These are phyloP conservation scores for Lordiphosa fenestrarum DNA, from an alignment of 2,888 invertebrate genomes.

Conservation along the genomic window DNA sequence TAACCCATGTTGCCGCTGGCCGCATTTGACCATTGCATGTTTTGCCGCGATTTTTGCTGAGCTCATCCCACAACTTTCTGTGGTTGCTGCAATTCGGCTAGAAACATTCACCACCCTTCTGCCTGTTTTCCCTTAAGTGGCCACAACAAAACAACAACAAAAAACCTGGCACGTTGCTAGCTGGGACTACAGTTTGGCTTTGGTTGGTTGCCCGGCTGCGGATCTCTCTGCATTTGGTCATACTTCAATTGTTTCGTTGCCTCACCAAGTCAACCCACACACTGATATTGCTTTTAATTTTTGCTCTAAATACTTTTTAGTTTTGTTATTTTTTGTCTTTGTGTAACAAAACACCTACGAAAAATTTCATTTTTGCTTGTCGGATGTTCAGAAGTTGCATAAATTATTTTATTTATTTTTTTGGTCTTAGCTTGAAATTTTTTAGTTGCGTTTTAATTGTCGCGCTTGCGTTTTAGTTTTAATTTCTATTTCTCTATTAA, in stretches of 20 bases:
- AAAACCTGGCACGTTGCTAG: constrained; percentile 29
- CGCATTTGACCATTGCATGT: constrained; percentile 27
- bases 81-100: constrained; percentile 18
- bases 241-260: constrained; percentile 68
- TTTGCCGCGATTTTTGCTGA: constrained; percentile 24
- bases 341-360: constrained; percentile 51
- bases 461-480: constrained; percentile 40
- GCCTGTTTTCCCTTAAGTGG: constrained; percentile 26
- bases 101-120: constrained; percentile 7
- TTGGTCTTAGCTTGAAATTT: constrained; percentile 38
- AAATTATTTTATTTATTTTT: constrained; percentile 46
- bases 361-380: constrained; percentile 48
- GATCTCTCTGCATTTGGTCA: constrained; percentile 51
- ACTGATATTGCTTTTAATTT: constrained; percentile 58
- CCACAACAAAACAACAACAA: constrained; percentile 35
- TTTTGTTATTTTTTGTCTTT: constrained; percentile 24
- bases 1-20: constrained; percentile 10
- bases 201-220: constrained; percentile 20
- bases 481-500: constrained; percentile 19
- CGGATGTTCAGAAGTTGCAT: constrained; percentile 59
- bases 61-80: constrained; percentile 44
- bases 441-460: constrained; percentile 65
- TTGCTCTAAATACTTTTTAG: constrained; percentile 59
- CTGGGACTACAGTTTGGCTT: constrained; percentile 10
- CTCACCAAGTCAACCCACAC: constrained; percentile 34